Conservation (phyloP, 2,113 vertebrate genomes). For the Hylia prasina region DNA sequence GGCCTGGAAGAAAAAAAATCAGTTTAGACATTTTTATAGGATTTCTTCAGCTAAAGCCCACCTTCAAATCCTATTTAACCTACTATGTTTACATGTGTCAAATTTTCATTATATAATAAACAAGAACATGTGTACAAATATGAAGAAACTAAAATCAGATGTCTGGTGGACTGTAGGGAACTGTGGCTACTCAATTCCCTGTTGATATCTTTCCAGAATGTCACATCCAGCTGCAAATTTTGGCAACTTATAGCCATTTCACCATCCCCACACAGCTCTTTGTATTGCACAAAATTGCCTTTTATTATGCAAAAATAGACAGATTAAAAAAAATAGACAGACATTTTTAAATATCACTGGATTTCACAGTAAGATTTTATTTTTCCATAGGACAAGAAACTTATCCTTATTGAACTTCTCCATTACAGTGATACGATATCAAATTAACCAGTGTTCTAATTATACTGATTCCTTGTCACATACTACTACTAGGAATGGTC, state of each 20-base stretch:
- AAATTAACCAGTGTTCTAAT: background rate
- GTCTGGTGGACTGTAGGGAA: background rate
- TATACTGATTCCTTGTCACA: background rate
- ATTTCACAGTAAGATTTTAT: background rate
- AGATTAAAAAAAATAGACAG: background rate
- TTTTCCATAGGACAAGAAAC: background rate
- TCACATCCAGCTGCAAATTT: slow-evolving; percentile 23
- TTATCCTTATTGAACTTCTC: background rate
- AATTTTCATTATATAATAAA: slow-evolving; percentile 51
- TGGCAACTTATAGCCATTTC: slow-evolving; percentile 11
- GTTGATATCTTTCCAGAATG: slow-evolving; percentile 34
- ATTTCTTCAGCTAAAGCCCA: slow-evolving; percentile 25
- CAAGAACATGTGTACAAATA: slow-evolving; percentile 41
- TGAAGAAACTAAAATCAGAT: slow-evolving; percentile 42
- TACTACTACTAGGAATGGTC: background rate
- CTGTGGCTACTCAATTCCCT: slow-evolving; percentile 10
- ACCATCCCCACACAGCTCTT: background rate
- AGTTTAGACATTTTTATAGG: slow-evolving; percentile 34
- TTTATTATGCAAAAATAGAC: background rate
- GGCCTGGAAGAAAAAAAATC: slow-evolving; percentile 16
- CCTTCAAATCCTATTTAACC: slow-evolving; percentile 16
- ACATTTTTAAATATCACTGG: background rate
- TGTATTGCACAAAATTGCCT: background rate
- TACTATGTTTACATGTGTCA: slow-evolving; percentile 26
- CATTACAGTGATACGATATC: background rate